These are phyloP conservation scores for Pampus argenteus DNA, from an alignment of 2,797 vertebrate species.

Conservation along the genomic window DNA sequence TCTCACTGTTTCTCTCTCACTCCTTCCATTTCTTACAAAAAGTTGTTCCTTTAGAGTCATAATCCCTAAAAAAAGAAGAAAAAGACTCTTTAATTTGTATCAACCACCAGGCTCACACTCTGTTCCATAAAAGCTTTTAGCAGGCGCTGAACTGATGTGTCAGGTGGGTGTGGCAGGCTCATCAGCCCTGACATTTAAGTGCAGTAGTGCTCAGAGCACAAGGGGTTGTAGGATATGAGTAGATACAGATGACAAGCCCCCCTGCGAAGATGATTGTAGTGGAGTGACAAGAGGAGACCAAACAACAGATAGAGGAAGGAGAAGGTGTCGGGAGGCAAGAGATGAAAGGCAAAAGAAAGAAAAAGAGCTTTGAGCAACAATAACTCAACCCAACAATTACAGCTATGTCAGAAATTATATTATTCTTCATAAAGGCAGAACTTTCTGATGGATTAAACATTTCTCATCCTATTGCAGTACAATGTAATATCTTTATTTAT, in stretches of 20 bases:
- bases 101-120: slow-evolving; percentile 70
- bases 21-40: slow-evolving; percentile 41
- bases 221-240: slow-evolving; percentile 95
- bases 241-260: slow-evolving; percentile 88
- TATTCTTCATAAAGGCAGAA: slow-evolving; percentile 50
- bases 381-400: slow-evolving; percentile 77
- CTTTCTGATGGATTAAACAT: slow-evolving; percentile 37
- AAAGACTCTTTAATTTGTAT: slow-evolving; percentile 77
- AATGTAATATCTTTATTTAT: background rate
- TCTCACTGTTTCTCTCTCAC: background rate
- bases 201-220: slow-evolving; percentile 96
- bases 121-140: slow-evolving; percentile 84
- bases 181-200: slow-evolving; percentile 99
- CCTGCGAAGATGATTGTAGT: slow-evolving; percentile 97
- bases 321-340: slow-evolving; percentile 73
- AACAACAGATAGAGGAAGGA: slow-evolving; percentile 81
- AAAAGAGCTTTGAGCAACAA: slow-evolving; percentile 71
- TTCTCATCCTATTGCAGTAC: slow-evolving; percentile 21
- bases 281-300: slow-evolving; percentile 82
- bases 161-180: slow-evolving; percentile 85
- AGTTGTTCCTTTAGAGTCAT: slow-evolving; percentile 62
- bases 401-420: slow-evolving; percentile 66
- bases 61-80: slow-evolving; percentile 47
- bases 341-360: slow-evolving; percentile 75
- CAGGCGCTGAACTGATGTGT: slow-evolving; percentile 79